Conservation (phyloP, 2,888 invertebrate species). For the Arenicola marina region DNA sequence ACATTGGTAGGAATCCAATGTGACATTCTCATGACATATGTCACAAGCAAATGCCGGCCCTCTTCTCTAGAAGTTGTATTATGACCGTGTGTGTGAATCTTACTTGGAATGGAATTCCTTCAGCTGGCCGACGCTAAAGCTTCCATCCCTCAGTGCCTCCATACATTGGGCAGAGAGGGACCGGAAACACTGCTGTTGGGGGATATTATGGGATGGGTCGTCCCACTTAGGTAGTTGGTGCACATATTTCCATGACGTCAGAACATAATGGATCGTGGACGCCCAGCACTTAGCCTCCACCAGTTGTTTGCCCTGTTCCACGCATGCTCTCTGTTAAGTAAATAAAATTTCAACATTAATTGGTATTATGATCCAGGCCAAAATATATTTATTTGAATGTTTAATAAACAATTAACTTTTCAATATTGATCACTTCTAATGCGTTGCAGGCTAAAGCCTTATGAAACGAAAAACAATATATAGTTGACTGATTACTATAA, state of each 20-base stretch:
- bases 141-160: conserved; percentile 3
- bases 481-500: background rate
- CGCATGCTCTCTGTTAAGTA: conserved; percentile 2
- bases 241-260: background rate
- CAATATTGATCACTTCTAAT: too few species aligned
- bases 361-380: background rate
- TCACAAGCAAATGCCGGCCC: too few species aligned
- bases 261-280: background rate
- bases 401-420: too few species aligned
- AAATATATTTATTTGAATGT: background rate
- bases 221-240: conserved; percentile 8
- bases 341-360: background rate
- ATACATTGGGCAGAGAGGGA: conserved; percentile 6
- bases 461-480: too few species aligned
- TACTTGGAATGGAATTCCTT: too few species aligned
- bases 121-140: too few species aligned
- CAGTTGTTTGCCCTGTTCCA: conserved; percentile 1
- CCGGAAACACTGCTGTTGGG: background rate
- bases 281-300: background rate
- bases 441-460: too few species aligned
- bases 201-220: conserved; percentile 1
- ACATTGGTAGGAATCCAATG: too few species aligned
- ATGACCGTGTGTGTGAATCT: too few species aligned
- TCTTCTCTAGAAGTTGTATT: too few species aligned
- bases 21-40: too few species aligned